phyloP scores from a whole-genome alignment of 2,888 invertebrate species.

The Agelastica alni region DNA sequence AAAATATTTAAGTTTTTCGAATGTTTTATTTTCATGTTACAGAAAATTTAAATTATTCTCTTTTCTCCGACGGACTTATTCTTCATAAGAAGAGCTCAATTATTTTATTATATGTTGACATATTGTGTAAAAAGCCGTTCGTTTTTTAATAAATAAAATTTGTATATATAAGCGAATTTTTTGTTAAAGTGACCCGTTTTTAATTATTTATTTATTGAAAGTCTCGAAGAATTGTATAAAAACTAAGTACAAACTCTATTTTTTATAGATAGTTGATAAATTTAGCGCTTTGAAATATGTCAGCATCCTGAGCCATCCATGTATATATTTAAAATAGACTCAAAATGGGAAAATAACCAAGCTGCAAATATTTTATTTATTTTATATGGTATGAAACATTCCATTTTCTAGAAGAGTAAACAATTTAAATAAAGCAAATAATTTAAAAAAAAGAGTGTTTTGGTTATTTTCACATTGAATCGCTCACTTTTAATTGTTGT shows the following conservation, averaged over 20 bases:
- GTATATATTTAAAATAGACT: slow-evolving; percentile 46
- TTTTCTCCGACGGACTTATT: not conserved
- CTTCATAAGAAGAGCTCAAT: not conserved
- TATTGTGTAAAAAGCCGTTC: not conserved
- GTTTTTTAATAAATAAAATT: too few species aligned
- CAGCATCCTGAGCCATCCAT: slow-evolving; percentile 50
- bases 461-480: slow-evolving; percentile 52
- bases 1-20: slow-evolving; percentile 44
- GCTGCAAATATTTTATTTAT: too few species aligned
- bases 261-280: slow-evolving; percentile 30
- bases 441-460: slow-evolving; percentile 34
- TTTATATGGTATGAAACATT: slow-evolving; percentile 50
- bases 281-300: slow-evolving; percentile 50
- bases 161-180: not conserved
- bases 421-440: slow-evolving; percentile 26
- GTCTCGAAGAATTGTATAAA: slow-evolving; percentile 25
- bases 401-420: slow-evolving; percentile 50
- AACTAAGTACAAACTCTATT: slow-evolving; percentile 37
- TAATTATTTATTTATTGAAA: slow-evolving; percentile 28
- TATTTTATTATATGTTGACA: slow-evolving; percentile 6
- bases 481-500: slow-evolving; percentile 45
- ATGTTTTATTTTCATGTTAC: slow-evolving; percentile 37
- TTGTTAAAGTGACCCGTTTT: slow-evolving; percentile 8
- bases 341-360: slow-evolving; percentile 53
- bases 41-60: slow-evolving; percentile 13